These are phyloP conservation scores for Pseudeuparius sepicola DNA, from an alignment of 2,888 invertebrate species.

Conservation along the genomic window DNA sequence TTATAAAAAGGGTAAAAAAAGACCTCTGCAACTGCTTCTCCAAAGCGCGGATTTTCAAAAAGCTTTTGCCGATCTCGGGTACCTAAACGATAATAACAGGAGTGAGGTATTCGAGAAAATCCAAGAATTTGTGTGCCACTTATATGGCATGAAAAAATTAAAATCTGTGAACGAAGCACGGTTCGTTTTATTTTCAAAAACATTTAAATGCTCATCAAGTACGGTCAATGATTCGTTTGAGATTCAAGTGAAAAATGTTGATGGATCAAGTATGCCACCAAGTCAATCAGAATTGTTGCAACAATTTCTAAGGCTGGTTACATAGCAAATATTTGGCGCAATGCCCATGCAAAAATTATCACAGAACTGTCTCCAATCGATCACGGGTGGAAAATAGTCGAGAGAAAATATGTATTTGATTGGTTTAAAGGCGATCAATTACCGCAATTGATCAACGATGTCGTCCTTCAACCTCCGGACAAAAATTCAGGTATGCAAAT, in stretches of 20 bases:
- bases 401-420: slow-evolving; percentile 8
- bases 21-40: slow-evolving; percentile 2
- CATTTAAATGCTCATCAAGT: no score
- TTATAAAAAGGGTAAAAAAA: slow-evolving; percentile 12
- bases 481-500: slow-evolving; percentile 5
- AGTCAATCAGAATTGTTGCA: slow-evolving; percentile 9
- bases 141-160: slow-evolving; percentile 12
- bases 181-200: no score
- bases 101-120: slow-evolving; percentile 11
- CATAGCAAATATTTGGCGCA: slow-evolving; percentile 10
- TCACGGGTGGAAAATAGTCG: slow-evolving; percentile 10
- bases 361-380: slow-evolving; percentile 8
- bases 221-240: slow-evolving; percentile 10
- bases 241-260: no score
- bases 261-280: no score
- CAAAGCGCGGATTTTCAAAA: slow-evolving; percentile 11
- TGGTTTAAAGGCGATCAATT: no score
- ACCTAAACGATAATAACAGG: slow-evolving; percentile 11
- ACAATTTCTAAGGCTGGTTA: slow-evolving; percentile 8
- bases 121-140: slow-evolving; percentile 10
- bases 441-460: slow-evolving; percentile 7
- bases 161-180: slow-evolving; percentile 14
- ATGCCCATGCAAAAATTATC: slow-evolving; percentile 8
- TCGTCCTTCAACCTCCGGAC: slow-evolving; percentile 5
- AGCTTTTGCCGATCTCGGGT: no score